Conservation (phyloP, 2,113 vertebrate genomes). For the Labeo rohita region DNA sequence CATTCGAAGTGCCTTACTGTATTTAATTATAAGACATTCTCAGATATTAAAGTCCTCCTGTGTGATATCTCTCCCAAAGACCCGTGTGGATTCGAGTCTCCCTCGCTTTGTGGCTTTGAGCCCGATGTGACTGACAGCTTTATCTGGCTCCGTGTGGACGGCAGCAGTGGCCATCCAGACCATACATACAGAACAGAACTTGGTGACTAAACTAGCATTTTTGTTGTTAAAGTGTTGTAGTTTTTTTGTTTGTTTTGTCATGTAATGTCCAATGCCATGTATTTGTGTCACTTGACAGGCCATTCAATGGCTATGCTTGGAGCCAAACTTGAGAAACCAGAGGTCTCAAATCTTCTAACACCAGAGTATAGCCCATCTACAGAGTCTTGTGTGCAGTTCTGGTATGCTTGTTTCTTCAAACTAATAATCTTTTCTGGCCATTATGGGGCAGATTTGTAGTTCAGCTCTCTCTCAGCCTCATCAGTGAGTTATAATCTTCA, state of each 20-base stretch:
- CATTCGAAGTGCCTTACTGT: neutral
- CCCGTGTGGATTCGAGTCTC: constrained; percentile 72
- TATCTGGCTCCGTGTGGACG: constrained; percentile 63
- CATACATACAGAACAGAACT: constrained; percentile 73
- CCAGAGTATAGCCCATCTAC: constrained; percentile 52
- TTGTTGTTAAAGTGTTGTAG: neutral
- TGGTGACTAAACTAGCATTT: constrained; percentile 60
- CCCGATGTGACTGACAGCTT: constrained; percentile 52
- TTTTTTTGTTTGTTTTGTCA: too few relatives aligned
- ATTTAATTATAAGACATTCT: neutral
- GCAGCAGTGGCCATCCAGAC: constrained; percentile 64
- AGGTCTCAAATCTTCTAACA: constrained; percentile 68
- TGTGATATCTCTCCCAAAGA: constrained; percentile 53
- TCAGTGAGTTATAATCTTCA: neutral
- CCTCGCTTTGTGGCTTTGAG: constrained; percentile 68
- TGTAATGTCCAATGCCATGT: neutral
- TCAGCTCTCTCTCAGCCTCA: neutral
- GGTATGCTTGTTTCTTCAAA: constrained; percentile 60
- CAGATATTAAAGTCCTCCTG: neutral
- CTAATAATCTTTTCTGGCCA: neutral
- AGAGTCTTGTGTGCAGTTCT: constrained; percentile 74
- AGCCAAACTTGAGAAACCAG: constrained; percentile 42
- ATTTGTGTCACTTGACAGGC: constrained; percentile 59
- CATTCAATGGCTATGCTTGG: constrained; percentile 67
- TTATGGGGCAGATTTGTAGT: neutral